Evolutionary conservation across 1,140 invertebrate species (phyloP).

Genomic region (Parasteatoda tepidariorum): DNA sequence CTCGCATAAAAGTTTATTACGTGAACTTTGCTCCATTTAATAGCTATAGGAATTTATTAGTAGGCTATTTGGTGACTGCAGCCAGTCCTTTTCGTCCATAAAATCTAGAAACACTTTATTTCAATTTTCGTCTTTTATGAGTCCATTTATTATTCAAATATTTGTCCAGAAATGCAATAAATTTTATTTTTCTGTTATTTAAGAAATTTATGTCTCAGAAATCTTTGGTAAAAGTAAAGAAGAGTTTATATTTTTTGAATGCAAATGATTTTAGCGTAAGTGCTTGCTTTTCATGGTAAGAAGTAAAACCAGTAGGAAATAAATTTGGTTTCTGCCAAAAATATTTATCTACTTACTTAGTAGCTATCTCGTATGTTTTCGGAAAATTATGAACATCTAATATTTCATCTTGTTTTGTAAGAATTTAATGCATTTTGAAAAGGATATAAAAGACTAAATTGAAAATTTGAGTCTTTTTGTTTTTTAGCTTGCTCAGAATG

Average conservation of each 20-base stretch:
- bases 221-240: background rate
- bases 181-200: background rate
- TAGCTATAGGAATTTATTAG: background rate
- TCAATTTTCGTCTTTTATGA: conserved; percentile 36
- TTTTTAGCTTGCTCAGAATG: no score
- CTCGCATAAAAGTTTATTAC: background rate
- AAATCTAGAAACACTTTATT: conserved; percentile 22
- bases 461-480: no score
- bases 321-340: no score
- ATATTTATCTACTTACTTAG: no score
- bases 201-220: background rate
- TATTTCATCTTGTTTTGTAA: no score
- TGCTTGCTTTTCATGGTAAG: no score
- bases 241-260: background rate
- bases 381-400: no score
- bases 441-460: no score
- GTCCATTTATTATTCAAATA: conserved; percentile 43
- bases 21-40: background rate
- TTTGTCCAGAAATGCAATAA: conserved; percentile 35
- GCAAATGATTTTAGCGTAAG: no score
- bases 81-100: background rate
- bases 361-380: no score
- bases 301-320: no score
- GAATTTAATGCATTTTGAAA: no score
- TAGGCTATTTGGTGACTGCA: background rate